phyloP scores from a whole-genome alignment of 2,888 invertebrate species.

The Athalia cordata region DNA sequence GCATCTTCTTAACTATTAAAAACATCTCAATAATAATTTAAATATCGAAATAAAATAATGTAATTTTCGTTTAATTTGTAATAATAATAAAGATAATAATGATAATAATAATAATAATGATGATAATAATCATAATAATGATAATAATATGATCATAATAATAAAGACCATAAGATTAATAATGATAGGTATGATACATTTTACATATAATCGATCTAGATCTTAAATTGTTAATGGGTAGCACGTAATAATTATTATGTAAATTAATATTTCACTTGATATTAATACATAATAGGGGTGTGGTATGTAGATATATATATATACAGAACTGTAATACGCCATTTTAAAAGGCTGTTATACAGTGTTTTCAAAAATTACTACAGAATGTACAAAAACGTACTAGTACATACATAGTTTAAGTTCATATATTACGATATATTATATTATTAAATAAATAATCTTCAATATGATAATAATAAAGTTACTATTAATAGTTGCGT shows the following conservation, averaged over 20 bases:
- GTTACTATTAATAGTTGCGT: conserved; percentile 61
- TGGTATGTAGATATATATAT: conserved; percentile 53
- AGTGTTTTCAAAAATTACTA: conserved; percentile 38
- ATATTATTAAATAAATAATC: conserved; percentile 72
- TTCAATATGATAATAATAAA: conserved; percentile 72
- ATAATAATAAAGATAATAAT: conserved; percentile 60
- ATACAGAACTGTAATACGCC: conserved; percentile 55
- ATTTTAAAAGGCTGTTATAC: conserved; percentile 37
- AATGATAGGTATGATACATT: conserved; percentile 69
- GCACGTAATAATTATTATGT: conserved; percentile 53
- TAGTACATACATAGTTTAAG: conserved; percentile 45
- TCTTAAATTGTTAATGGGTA: conserved; percentile 59
- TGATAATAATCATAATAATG: conserved; percentile 58
- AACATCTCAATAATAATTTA: conserved; percentile 62
- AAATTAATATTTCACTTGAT: conserved; percentile 49
- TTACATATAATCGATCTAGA: conserved; percentile 66
- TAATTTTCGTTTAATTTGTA: conserved; percentile 56
- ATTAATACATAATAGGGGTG: conserved; percentile 54
- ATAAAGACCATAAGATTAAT: conserved; percentile 56
- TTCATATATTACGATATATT: conserved; percentile 54
- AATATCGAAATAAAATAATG: conserved; percentile 63
- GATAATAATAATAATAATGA: conserved; percentile 55
- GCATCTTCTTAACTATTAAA: conserved; percentile 70
- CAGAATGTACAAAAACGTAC: conserved; percentile 45
- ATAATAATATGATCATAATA: conserved; percentile 55